These are phyloP conservation scores for Spermophilus dauricus DNA, from an alignment of 2,113 vertebrate genomes.

Conservation along the genomic window DNA sequence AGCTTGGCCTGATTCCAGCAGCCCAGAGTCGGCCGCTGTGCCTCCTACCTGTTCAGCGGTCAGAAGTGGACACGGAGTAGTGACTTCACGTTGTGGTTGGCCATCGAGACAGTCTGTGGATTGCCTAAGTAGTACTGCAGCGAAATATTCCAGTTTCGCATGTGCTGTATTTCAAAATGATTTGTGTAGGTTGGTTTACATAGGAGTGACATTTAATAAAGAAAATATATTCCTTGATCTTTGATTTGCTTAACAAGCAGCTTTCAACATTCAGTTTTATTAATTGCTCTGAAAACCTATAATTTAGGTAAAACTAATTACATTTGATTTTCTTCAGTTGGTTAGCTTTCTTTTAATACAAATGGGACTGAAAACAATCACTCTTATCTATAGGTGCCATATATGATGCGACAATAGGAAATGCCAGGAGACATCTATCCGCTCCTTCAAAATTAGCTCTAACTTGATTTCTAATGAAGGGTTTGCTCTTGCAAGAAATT, in stretches of 20 bases:
- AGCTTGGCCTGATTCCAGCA: not conserved
- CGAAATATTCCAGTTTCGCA: not conserved
- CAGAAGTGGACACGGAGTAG: no score
- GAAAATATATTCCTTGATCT: constrained; percentile 57
- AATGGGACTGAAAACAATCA: constrained; percentile 60
- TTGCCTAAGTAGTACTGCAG: not conserved
- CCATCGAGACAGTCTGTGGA: not conserved
- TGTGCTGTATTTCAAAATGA: not conserved
- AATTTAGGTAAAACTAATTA: constrained; percentile 74
- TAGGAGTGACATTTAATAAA: constrained; percentile 31
- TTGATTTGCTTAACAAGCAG: constrained; percentile 66
- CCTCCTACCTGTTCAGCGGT: not conserved
- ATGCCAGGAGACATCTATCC: not conserved
- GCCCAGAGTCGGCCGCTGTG: fast-evolving
- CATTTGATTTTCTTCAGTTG: constrained; percentile 60
- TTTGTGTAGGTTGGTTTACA: constrained; percentile 61
- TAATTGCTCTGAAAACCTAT: constrained; percentile 77
- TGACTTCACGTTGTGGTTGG: fast-evolving
- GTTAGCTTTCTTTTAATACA: constrained; percentile 58
- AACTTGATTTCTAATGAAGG: constrained; percentile 68
- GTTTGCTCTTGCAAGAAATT: constrained; percentile 64
- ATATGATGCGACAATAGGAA: constrained; percentile 32
- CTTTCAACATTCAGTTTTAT: constrained; percentile 67
- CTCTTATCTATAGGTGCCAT: constrained; percentile 36
- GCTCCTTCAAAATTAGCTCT: constrained; percentile 52